A percentile compares a stretch with the other conserved stretches of the same genome.
Evolutionary conservation across 2,888 invertebrate genomes (phyloP).

Genomic region (Toxonevra muliebris): DNA sequence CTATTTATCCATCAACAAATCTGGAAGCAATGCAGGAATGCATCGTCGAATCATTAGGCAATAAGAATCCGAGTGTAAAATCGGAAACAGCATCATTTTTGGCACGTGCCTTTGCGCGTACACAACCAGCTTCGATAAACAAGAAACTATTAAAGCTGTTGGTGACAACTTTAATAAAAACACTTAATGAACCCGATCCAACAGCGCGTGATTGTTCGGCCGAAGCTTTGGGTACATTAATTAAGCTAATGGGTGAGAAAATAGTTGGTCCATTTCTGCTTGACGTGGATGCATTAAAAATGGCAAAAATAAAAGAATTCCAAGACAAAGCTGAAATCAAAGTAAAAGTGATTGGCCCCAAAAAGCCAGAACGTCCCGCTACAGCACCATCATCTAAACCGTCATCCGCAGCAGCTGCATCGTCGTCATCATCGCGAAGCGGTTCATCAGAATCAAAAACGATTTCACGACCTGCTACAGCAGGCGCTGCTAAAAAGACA

Average conservation of each 20-base stretch:
- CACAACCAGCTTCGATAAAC: conserved; percentile 81
- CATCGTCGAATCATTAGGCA: conserved; percentile 83
- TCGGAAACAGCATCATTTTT: conserved; percentile 87
- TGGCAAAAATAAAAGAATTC: conserved; percentile 93
- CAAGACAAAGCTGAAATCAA: conserved; percentile 91
- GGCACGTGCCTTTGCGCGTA: conserved; percentile 82
- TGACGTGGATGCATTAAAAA: conserved; percentile 90
- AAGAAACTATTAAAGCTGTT: conserved; percentile 91
- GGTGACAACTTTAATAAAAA: conserved; percentile 80
- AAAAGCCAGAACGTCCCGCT: conserved; percentile 66
- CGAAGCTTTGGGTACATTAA: conserved; percentile 91
- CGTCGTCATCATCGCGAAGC: conserved; percentile 51
- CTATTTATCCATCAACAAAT: conserved; percentile 82
- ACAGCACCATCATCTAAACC: conserved; percentile 60
- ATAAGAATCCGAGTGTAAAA: conserved; percentile 91
- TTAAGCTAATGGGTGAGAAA: conserved; percentile 94
- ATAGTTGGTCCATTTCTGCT: conserved; percentile 83
- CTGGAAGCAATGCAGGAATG: conserved; percentile 88
- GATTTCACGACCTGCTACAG: conserved; percentile 59
- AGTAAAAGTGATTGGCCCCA: conserved; percentile 73
- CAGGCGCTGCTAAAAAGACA: conserved; percentile 44
- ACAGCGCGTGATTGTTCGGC: conserved; percentile 91
- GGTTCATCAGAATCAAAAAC: conserved; percentile 57
- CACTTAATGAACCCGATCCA: conserved; percentile 74
- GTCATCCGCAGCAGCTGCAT: conserved; percentile 49